These are phyloP conservation scores for Ceratina japonica DNA, from an alignment of 1,140 invertebrate species.

Conservation along the genomic window DNA sequence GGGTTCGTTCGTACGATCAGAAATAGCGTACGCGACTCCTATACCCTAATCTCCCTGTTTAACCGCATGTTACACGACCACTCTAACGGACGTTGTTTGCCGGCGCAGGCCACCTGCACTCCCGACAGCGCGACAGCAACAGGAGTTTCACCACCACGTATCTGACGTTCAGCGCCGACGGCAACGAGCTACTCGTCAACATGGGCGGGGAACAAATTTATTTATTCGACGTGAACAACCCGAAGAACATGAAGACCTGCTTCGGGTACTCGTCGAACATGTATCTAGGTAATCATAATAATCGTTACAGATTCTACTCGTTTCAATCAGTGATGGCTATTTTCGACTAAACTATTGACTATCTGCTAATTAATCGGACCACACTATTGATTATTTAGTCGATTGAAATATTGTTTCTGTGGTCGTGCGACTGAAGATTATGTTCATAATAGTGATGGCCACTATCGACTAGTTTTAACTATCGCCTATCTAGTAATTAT, in stretches of 20 bases:
- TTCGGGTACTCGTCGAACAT: slow-evolving; percentile 45
- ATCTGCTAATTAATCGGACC: too few relatives aligned
- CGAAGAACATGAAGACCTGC: slow-evolving; percentile 68
- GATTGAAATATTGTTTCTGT: too few relatives aligned
- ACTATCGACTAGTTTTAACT: too few relatives aligned
- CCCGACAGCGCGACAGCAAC: slow-evolving; percentile 80
- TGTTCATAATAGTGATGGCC: too few relatives aligned
- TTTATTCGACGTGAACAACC: slow-evolving; percentile 88
- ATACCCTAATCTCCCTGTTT: slow-evolving; percentile 34
- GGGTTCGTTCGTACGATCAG: slow-evolving; percentile 78
- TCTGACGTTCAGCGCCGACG: slow-evolving; percentile 94
- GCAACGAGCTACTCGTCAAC: slow-evolving; percentile 95
- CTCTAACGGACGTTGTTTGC: slow-evolving; percentile 55
- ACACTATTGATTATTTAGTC: too few relatives aligned
- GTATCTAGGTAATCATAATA: slow-evolving; percentile 37
- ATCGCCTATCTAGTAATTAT: too few relatives aligned
- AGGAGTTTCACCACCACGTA: slow-evolving; percentile 90
- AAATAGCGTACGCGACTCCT: slow-evolving; percentile 48
- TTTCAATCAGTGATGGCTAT: too few relatives aligned
- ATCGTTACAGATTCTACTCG: not conserved
- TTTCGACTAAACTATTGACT: too few relatives aligned
- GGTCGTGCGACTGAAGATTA: too few relatives aligned
- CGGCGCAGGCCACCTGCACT: slow-evolving; percentile 86
- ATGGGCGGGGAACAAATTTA: slow-evolving; percentile 97
- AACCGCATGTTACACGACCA: slow-evolving; percentile 30